Conservation (phyloP, 37 sponge, comb jelly and placozoan species). For the Mnemiopsis leidyi region DNA sequence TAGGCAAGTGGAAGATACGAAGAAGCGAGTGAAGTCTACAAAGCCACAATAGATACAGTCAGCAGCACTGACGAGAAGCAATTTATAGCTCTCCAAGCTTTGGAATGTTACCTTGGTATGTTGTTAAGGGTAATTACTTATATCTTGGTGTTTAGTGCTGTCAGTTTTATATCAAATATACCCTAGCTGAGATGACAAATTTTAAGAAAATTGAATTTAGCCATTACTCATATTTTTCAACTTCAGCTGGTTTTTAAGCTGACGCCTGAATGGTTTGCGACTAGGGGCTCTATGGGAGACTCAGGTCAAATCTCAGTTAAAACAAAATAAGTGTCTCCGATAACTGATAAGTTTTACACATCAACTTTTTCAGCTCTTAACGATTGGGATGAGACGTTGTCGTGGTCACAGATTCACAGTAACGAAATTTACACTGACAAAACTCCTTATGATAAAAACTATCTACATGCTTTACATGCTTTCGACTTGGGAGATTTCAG, state of each 20-base stretch:
- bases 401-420: not conserved
- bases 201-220: too few relatives aligned
- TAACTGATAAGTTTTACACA: too few relatives aligned
- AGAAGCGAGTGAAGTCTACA: constrained; percentile 12
- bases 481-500: constrained; percentile 42
- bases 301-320: too few relatives aligned
- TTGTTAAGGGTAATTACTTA: too few relatives aligned
- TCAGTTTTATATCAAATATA: too few relatives aligned
- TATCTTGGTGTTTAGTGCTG: too few relatives aligned
- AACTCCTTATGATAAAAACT: constrained; percentile 2
- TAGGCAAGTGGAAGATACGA: constrained; percentile 55
- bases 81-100: not conserved
- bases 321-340: too few relatives aligned
- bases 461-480: constrained; percentile 1
- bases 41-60: not conserved
- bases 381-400: constrained; percentile 27
- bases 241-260: too few relatives aligned
- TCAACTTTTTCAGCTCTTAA: not conserved
- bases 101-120: constrained; percentile 33
- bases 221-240: too few relatives aligned
- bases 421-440: constrained; percentile 27
- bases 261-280: too few relatives aligned
- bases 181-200: too few relatives aligned
- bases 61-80: constrained; percentile 1
- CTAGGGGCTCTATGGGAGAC: too few relatives aligned